These are phyloP conservation scores for Theretra japonica DNA, from an alignment of 2,888 invertebrate genomes.

Conservation along the genomic window DNA sequence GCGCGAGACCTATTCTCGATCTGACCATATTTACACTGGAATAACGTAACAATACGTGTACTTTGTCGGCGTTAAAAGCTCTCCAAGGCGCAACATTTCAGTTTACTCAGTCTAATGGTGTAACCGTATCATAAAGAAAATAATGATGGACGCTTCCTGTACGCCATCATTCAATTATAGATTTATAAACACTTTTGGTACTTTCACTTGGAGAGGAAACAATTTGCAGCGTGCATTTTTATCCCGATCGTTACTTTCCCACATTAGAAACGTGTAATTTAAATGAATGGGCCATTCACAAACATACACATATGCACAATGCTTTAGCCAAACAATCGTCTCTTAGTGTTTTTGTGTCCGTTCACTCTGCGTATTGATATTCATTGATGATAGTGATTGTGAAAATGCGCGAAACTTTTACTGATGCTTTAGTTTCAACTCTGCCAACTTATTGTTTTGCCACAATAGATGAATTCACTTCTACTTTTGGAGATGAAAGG, in stretches of 20 bases:
- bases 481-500: conserved; percentile 40
- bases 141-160: conserved; percentile 47
- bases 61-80: conserved; percentile 60
- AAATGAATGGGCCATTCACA: conserved; percentile 65
- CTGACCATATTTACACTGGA: conserved; percentile 69
- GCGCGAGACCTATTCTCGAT: conserved; percentile 58
- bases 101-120: conserved; percentile 18
- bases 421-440: conserved; percentile 42
- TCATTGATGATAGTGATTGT: conserved; percentile 67
- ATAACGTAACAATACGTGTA: conserved; percentile 63
- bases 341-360: conserved; percentile 55
- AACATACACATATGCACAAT: conserved; percentile 60
- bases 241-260: conserved; percentile 72
- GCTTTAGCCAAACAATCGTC: conserved; percentile 65
- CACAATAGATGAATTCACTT: conserved; percentile 57
- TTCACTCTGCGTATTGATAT: conserved; percentile 63
- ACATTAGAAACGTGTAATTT: conserved; percentile 73
- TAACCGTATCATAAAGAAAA: conserved; percentile 14
- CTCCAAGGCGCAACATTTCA: conserved; percentile 38
- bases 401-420: conserved; percentile 65
- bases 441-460: conserved; percentile 56
- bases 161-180: conserved; percentile 45
- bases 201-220: conserved; percentile 72
- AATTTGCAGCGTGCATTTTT: conserved; percentile 61
- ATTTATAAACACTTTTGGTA: conserved; percentile 47